Conservation (phyloP, 2,797 vertebrate genomes). For the Sebastes reedi region DNA sequence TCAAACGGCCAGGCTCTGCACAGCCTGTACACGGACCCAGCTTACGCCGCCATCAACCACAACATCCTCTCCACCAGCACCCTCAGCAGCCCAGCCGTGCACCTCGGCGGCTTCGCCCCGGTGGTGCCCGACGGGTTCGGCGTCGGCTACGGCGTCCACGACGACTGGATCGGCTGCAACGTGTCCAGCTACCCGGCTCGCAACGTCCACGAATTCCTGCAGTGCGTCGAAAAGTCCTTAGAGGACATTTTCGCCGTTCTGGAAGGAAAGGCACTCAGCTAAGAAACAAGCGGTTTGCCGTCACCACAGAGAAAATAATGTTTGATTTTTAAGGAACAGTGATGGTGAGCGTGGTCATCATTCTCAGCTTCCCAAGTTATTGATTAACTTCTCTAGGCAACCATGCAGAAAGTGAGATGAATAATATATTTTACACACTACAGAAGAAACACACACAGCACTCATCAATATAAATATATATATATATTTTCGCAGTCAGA, state of each 20-base stretch:
- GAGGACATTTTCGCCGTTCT: constrained; percentile 92
- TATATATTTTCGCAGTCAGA: neutral
- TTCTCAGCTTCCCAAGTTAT: neutral
- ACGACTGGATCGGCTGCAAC: constrained; percentile 92
- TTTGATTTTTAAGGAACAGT: neutral
- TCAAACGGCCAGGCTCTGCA: constrained; percentile 82
- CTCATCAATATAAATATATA: neutral
- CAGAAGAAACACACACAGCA: neutral
- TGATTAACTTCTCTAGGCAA: neutral
- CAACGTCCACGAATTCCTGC: constrained; percentile 88
- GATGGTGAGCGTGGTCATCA: neutral
- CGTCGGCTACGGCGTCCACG: constrained; percentile 89
- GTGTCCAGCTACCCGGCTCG: constrained; percentile 90
- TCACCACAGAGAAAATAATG: neutral
- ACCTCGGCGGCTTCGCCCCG: constrained; percentile 92
- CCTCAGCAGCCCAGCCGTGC: constrained; percentile 88
- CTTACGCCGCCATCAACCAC: constrained; percentile 91
- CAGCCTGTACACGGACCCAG: constrained; percentile 88
- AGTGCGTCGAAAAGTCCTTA: constrained; percentile 89
- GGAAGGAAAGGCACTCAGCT: constrained; percentile 85
- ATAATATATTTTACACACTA: neutral
- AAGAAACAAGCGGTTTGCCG: neutral
- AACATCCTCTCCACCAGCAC: constrained; percentile 98
- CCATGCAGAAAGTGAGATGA: neutral
- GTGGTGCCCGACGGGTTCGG: constrained; percentile 96